Conservation (phyloP, 1,140 invertebrate species). For the Drosophila tani region DNA sequence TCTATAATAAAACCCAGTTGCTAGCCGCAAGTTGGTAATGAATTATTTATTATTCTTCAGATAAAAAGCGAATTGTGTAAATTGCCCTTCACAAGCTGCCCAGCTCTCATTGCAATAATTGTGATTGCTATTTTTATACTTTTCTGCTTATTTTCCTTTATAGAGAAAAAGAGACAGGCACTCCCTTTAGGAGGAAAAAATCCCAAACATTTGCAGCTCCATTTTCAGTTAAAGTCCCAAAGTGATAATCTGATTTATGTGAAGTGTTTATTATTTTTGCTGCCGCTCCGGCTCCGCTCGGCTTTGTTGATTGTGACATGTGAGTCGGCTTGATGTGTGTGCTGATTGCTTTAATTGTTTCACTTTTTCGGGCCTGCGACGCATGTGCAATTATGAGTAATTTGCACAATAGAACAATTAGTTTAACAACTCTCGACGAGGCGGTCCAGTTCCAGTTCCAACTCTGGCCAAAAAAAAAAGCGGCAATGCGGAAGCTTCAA, state of each 20-base stretch:
- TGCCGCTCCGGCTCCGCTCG: background rate
- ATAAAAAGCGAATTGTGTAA: conserved; percentile 13
- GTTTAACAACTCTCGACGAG: conserved; percentile 19
- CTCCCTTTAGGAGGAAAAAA: background rate
- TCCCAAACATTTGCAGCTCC: background rate
- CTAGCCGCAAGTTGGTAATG: background rate
- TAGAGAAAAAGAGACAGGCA: background rate
- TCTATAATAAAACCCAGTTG: no score
- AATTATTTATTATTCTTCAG: background rate
- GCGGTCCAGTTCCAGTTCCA: background rate
- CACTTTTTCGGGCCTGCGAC: conserved; percentile 28
- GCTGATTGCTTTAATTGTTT: conserved; percentile 66
- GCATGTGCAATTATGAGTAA: conserved; percentile 36
- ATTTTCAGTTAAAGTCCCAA: background rate
- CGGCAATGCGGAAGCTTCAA: conserved; percentile 15
- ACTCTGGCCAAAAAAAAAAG: conserved; percentile 4
- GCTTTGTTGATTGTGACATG: conserved; percentile 39
- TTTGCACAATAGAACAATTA: conserved; percentile 49
- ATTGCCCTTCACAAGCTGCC: background rate
- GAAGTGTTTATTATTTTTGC: conserved; percentile 45
- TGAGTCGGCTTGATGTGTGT: conserved; percentile 30
- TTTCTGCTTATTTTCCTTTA: background rate
- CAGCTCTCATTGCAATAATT: background rate
- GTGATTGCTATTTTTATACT: conserved; percentile 7
- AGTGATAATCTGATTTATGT: conserved; percentile 53